These are phyloP conservation scores for Drosophila suzukii DNA, from an alignment of 1,140 invertebrate genomes.

Conservation along the genomic window DNA sequence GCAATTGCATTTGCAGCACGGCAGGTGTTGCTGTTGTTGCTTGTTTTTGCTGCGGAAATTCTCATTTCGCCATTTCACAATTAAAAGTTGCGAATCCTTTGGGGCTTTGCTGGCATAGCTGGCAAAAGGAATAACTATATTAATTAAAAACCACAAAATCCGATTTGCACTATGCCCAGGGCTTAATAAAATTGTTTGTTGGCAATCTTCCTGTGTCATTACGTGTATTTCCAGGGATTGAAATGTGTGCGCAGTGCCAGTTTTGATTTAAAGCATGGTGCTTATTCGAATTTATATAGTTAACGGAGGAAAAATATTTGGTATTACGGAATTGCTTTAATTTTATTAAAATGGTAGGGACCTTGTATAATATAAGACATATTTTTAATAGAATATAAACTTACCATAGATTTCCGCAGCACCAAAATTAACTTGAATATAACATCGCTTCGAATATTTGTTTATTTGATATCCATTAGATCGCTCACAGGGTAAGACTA, in stretches of 20 bases:
- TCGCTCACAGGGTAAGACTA: constrained; percentile 45
- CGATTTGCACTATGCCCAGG: constrained; percentile 27
- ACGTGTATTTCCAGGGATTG: constrained; percentile 7
- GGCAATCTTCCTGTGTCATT: constrained; percentile 18
- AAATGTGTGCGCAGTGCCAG: background rate
- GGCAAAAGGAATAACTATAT: constrained; percentile 43
- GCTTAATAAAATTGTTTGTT: constrained; percentile 51
- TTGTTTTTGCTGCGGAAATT: constrained; percentile 20
- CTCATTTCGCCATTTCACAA: constrained; percentile 34
- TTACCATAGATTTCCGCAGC: background rate
- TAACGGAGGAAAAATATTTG: too few species aligned
- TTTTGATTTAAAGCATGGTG: background rate
- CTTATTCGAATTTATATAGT: constrained; percentile 3
- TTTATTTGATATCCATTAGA: constrained; percentile 41
- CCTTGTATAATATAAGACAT: too few species aligned
- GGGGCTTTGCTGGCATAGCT: background rate
- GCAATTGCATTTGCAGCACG: constrained; percentile 70
- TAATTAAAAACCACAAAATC: constrained; percentile 65
- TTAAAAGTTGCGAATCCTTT: constrained; percentile 38
- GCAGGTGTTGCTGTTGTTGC: constrained; percentile 50
- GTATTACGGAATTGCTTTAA: too few species aligned
- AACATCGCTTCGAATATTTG: constrained; percentile 28
- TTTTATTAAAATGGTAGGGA: background rate
- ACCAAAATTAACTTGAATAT: constrained; percentile 1
- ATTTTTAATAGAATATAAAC: background rate